phyloP scores from a whole-genome alignment of 2,797 vertebrate species.

The Mormyrops boulengeri region DNA sequence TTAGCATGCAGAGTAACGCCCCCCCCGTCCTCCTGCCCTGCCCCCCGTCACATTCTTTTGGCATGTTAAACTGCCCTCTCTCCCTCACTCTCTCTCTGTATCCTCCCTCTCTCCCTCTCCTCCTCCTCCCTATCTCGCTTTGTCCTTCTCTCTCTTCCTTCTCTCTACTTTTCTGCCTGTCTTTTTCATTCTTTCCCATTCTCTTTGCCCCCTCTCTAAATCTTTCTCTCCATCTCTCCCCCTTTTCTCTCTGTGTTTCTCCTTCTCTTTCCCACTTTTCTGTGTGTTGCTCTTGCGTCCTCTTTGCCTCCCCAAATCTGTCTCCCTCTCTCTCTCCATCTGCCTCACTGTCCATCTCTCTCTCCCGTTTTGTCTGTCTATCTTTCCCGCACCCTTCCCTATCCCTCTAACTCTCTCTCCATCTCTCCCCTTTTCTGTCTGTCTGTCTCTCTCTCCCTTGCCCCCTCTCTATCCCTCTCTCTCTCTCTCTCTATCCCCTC shows the following conservation, averaged over 20 bases:
- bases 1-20: background rate
- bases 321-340: background rate
- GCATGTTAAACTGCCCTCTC: background rate
- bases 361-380: background rate
- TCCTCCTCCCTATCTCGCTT: background rate
- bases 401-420: background rate
- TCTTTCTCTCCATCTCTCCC: background rate
- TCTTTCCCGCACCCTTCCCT: background rate
- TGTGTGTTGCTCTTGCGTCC: background rate
- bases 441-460: background rate
- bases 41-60: background rate
- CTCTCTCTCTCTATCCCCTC: background rate
- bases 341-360: background rate
- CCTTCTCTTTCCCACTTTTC: background rate
- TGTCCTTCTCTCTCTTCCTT: background rate
- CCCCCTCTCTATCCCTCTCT: background rate
- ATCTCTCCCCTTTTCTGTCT: background rate
- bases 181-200: background rate
- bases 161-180: background rate
- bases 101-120: background rate
- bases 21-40: background rate
- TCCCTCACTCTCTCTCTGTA: background rate
- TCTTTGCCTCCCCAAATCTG: background rate
- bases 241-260: background rate
- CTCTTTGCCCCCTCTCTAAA: background rate